phyloP scores from a whole-genome alignment of 2,113 vertebrate species.

The Perognathus longimembris region DNA sequence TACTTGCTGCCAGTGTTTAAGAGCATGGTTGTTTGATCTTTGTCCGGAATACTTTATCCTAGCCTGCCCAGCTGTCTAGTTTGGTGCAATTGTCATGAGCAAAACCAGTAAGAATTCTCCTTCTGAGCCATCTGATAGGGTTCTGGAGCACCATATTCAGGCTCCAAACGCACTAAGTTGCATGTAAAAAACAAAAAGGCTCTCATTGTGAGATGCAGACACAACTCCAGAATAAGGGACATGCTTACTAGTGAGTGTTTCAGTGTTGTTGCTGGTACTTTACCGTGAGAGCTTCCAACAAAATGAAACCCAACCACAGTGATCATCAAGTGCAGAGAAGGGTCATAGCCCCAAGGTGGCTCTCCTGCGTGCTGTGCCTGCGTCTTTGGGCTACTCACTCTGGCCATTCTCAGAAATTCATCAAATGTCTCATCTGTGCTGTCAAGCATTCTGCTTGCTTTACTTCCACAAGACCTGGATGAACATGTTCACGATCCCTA shows the following conservation, averaged over 20 bases:
- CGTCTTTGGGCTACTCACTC: background rate
- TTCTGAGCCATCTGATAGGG: conserved; percentile 52
- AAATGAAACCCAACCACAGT: conserved; percentile 50
- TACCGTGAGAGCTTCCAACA: conserved; percentile 38
- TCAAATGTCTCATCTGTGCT: background rate
- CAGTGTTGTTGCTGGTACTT: background rate
- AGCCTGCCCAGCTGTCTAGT: conserved; percentile 35
- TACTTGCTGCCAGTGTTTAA: background rate
- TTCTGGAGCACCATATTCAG: conserved; percentile 26
- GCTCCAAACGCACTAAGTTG: conserved; percentile 74
- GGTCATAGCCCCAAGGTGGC: background rate
- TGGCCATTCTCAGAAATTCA: background rate
- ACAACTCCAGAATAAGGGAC: background rate
- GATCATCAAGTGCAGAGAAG: background rate
- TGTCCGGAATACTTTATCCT: background rate
- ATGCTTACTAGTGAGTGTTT: conserved; percentile 26
- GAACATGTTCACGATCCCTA: background rate
- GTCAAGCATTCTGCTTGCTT: background rate
- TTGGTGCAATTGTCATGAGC: conserved; percentile 25
- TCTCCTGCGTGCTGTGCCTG: background rate
- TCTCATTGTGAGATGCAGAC: conserved; percentile 34
- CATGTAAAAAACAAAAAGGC: conserved; percentile 55
- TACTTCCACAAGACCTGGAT: background rate
- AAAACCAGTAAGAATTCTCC: conserved; percentile 67
- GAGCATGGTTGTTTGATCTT: conserved; percentile 44